Evolutionary conservation across 2,888 invertebrate species (phyloP), one percentile per base, ranked within the genome.

Genomic region (Alentia gelatinosa): DNA sequence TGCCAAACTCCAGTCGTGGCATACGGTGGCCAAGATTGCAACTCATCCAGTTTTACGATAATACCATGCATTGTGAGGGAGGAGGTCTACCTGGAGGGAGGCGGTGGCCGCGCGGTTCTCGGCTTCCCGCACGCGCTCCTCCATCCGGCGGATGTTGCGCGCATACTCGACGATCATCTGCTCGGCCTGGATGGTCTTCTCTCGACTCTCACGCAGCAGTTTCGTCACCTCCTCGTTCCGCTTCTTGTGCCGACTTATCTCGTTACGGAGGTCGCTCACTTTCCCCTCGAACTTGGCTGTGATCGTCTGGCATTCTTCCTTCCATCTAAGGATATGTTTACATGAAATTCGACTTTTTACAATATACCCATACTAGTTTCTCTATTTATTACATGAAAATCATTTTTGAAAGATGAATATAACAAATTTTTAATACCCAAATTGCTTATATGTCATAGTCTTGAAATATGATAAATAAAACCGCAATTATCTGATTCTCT

Each of bases 251-350:
- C 94, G 93, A 47, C 92, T 93, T 37, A 94, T 91, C 90, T 96
- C 95, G 56, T 92, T 92, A 47, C 95, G 91, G 26, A 94, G 63
- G 47, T 95, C 95, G n/a, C 91, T 93, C n/a, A 96, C 89, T 91
- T 95, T 95, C 4, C 90, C 92, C 92, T 96, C 95, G 93, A 95
- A 95, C 90, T 95, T 95, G 90, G 94, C 93, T 26, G 95, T 94
- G 63, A 95, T 94, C 7, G 94, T 93, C 30, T 94, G 94, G 91
- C 95, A 96, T 91, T 96, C 95, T 92, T 95, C 95, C 91, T 96
- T 96, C 95, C 95, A 96, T 92, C 95, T 96, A 7, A n/a, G 47
- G 3, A 56, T 4, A 56, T 9, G n/a, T 3, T 56, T n/a, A n/a
- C n/a, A n/a, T n/a, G 56, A 56, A 56, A 9, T 56, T n/a, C 7